Base-by-base conservation (phyloP, 2,888 invertebrate species). In the Diarsia rubi region DNA sequence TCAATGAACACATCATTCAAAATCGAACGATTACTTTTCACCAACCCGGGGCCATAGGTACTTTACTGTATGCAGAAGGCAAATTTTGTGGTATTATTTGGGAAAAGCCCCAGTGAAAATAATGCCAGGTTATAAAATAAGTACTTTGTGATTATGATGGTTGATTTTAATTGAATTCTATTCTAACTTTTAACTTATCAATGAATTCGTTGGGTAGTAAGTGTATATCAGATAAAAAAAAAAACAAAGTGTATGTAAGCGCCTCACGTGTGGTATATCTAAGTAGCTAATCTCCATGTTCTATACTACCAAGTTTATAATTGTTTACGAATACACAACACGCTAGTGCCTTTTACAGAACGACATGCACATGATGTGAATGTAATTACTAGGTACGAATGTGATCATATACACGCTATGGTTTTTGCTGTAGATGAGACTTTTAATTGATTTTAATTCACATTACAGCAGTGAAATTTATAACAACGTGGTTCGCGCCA, bases 311-410 rank as follows among this genome's bases (percentile, higher is more conserved):
- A 67, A 81, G 60, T 71, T 52, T 70, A 63, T 81, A 83, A 86
- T 87, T 87, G 79, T 87, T 82, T 75, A 79, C 64, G 74, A 75
- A 84, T 76, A 83, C 74, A 81, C 78, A 77, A 73, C 87, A 79
- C 86, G 87, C 83, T 73, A 79, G 69, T 70, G 73, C 81, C 83
- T 81, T 83, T 85, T 76, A 77, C 57, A 78, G 78, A 75, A 75
- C 79, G 54, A 78, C 69, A 75, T 85, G 81, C 75, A 79, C 86
- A 78, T 82, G 79, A 78, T 75, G 54, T 67, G 87, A 82, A 87
- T 86, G 69, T 86, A 80, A 87, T 88, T 83, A 88, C 67, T 71
- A 37, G 37, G 37, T 37, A 42, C 21, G 80, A 77, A 80, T 81
- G 65, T 73, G 66, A 66, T 66, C 68, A 69, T 65, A 76, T 19